A percentile compares a stretch with the other conserved stretches of the same genome.
These are phyloP conservation scores for Keiferia lycopersicella DNA, from an alignment of 2,888 invertebrate species.

Conservation along the genomic window DNA sequence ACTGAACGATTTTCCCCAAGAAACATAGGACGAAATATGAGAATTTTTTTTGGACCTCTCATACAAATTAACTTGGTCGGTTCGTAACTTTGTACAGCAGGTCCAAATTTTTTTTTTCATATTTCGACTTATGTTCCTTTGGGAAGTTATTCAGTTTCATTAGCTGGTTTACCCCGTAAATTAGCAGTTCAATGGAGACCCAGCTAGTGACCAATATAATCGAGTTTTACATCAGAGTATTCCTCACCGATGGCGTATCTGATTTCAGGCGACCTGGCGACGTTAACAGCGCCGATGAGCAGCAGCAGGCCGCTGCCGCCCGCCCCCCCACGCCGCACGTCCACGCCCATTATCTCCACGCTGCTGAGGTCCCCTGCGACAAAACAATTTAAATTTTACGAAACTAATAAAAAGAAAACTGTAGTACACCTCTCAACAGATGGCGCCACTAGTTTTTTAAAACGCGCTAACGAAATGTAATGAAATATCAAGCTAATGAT, in stretches of 20 bases:
- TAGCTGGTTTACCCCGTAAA: too few relatives aligned
- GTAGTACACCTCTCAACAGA: too few relatives aligned
- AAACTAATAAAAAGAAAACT: too few relatives aligned
- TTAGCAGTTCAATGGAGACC: too few relatives aligned
- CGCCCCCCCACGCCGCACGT: too few relatives aligned
- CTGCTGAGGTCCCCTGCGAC: slow-evolving; percentile 80
- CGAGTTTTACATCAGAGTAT: too few relatives aligned
- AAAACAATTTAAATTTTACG: too few relatives aligned
- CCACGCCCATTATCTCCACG: slow-evolving; percentile 1
- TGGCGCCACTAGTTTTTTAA: too few relatives aligned
- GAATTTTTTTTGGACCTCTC: background rate
- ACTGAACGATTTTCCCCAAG: background rate
- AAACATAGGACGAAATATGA: background rate
- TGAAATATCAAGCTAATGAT: too few relatives aligned
- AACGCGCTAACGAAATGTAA: too few relatives aligned
- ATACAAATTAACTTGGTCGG: background rate
- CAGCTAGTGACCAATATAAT: too few relatives aligned
- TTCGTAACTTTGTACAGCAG: background rate
- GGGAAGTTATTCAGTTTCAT: too few relatives aligned
- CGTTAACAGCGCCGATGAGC: slow-evolving; percentile 86
- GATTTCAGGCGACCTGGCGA: slow-evolving; percentile 84
- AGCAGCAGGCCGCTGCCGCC: slow-evolving; percentile 84
- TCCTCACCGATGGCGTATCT: slow-evolving; percentile 85
- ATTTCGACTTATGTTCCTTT: background rate
- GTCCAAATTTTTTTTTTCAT: background rate